A percentile compares a stretch with the other conserved stretches of the same genome.
Evolutionary conservation across 2,888 invertebrate species (phyloP).

Genomic region (Apocheima hispidaria): DNA sequence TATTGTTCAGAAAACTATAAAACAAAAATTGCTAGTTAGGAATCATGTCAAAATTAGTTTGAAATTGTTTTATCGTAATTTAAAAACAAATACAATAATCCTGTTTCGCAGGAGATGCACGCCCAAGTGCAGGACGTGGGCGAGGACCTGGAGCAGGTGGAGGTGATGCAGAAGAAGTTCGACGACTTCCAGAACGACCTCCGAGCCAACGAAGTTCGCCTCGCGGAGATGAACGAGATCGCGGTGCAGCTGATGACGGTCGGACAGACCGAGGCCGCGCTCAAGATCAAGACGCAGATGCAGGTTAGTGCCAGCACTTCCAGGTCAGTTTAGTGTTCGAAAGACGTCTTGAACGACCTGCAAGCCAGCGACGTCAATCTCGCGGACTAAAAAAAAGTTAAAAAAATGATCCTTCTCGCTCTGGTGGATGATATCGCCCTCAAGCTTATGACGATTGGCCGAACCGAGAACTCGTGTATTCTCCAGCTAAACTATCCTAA

Average conservation of each 20-base stretch:
- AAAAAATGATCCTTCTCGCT: no score
- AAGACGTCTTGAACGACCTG: neutral
- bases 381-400: no score
- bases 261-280: slow-evolving; percentile 99
- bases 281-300: slow-evolving; percentile 99
- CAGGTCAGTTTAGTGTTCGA: neutral
- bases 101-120: slow-evolving; percentile 94
- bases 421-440: no score
- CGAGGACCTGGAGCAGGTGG: slow-evolving; percentile 99
- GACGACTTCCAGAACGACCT: slow-evolving; percentile 99
- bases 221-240: slow-evolving; percentile 99
- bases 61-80: neutral
- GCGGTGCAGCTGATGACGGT: slow-evolving; percentile 98
- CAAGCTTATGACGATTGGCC: no score
- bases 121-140: slow-evolving; percentile 99
- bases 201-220: slow-evolving; percentile 98
- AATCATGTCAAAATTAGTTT: neutral
- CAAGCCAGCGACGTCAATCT: neutral
- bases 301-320: slow-evolving; percentile 82
- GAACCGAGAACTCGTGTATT: no score
- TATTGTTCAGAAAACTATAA: neutral
- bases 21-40: neutral
- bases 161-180: slow-evolving; percentile 99
- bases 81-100: no score
- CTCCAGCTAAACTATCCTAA: no score